phyloP scores from a whole-genome alignment of 2,113 vertebrate genomes.

The Pogona vitticeps region DNA sequence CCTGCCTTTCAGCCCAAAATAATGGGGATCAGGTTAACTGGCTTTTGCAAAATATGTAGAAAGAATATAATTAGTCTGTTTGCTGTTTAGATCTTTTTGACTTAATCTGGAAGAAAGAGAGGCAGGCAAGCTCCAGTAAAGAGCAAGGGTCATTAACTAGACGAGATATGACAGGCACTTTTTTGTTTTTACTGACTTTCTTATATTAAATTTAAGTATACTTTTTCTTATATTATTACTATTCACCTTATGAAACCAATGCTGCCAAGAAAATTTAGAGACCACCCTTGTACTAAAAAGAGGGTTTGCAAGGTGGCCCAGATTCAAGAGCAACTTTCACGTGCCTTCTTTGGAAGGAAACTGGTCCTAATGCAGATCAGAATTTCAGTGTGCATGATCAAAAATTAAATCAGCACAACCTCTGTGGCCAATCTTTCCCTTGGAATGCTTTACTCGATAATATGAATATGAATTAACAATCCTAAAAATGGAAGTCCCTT shows the following conservation, averaged over 20 bases:
- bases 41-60: background rate
- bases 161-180: background rate
- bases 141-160: background rate
- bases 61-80: background rate
- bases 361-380: background rate
- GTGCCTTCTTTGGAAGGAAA: background rate
- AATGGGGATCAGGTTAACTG: background rate
- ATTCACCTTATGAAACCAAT: background rate
- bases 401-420: background rate
- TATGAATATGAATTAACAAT: background rate
- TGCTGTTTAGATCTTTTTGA: slow-evolving; percentile 31
- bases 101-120: background rate
- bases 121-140: background rate
- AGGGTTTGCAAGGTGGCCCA: background rate
- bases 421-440: background rate
- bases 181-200: background rate
- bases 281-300: background rate
- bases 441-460: background rate
- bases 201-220: background rate
- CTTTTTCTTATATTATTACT: background rate
- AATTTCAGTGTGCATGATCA: background rate
- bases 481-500: background rate
- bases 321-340: background rate
- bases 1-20: too few relatives aligned
- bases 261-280: background rate